phyloP scores from a whole-genome alignment of 2,113 vertebrate species.

The Poecile atricapillus region DNA sequence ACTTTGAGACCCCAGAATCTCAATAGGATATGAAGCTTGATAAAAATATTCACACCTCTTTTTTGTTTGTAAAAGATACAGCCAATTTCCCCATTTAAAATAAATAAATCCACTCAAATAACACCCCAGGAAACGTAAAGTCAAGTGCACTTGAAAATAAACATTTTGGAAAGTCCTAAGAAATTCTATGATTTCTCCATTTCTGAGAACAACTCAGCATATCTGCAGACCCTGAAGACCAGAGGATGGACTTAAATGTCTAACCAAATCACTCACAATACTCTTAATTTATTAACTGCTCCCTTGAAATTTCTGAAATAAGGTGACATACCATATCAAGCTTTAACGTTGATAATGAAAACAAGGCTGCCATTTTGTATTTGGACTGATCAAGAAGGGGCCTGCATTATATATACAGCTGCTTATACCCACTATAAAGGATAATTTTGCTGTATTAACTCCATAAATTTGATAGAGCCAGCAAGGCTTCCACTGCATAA shows the following conservation, averaged over 20 bases:
- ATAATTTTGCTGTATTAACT: slow-evolving; percentile 73
- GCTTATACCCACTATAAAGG: slow-evolving; percentile 62
- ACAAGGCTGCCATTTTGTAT: slow-evolving; percentile 58
- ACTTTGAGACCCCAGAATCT: not conserved
- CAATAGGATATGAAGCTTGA: not conserved
- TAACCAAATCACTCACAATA: not conserved
- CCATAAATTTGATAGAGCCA: slow-evolving; percentile 73
- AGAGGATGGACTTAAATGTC: not conserved
- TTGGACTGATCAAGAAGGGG: slow-evolving; percentile 26
- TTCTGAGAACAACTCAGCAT: not conserved
- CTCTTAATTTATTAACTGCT: not conserved
- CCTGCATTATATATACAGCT: slow-evolving; percentile 46
- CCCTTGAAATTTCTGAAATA: not conserved
- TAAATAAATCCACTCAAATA: not conserved
- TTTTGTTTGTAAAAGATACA: not conserved
- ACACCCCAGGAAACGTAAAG: not conserved
- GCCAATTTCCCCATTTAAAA: not conserved
- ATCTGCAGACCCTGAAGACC: not conserved
- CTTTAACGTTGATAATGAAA: not conserved
- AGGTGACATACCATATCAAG: not conserved
- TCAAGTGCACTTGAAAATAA: not conserved
- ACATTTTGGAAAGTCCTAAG: not conserved
- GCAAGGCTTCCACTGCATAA: slow-evolving; percentile 63
- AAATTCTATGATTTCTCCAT: not conserved
- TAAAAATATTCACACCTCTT: not conserved